Evolutionary conservation across 2,888 invertebrate species (phyloP).

Genomic region (Drosophila falleni): DNA sequence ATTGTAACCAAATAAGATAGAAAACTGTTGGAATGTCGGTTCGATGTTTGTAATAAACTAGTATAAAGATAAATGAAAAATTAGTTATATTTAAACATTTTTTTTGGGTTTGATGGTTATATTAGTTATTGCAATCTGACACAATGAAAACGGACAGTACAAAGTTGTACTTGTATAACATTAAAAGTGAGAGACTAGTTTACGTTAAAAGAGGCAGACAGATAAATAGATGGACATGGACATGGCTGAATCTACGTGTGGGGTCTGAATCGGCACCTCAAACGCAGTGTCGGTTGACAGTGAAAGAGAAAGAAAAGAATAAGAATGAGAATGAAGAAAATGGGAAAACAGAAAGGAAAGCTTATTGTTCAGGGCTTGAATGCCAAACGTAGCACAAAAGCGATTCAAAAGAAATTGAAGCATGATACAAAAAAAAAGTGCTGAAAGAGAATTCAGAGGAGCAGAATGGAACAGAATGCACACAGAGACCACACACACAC

Average conservation of each 20-base stretch:
- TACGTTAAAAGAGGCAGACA: neutral
- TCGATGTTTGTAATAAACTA: no score
- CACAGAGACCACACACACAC: conserved; percentile 33
- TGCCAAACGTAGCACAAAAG: conserved; percentile 63
- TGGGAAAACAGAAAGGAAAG: conserved; percentile 50
- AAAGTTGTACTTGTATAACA: neutral
- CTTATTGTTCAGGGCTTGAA: conserved; percentile 70
- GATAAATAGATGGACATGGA: neutral
- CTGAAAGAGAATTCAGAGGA: conserved; percentile 55
- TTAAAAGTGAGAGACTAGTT: conserved; percentile 1
- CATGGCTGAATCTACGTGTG: neutral
- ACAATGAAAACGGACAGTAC: neutral
- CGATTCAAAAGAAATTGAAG: conserved; percentile 66
- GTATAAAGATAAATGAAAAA: no score
- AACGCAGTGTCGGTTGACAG: neutral
- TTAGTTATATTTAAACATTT: no score
- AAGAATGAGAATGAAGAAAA: conserved; percentile 27
- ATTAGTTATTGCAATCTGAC: neutral
- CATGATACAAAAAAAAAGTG: conserved; percentile 45
- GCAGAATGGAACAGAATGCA: conserved; percentile 50
- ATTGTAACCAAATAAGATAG: no score
- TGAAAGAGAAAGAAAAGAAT: neutral
- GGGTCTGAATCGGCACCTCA: neutral
- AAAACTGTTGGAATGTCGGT: no score
- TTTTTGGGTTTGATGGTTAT: neutral